Percentiles rank a stretch among this genome's conserved stretches.
Evolutionary conservation across 2,113 vertebrate species (phyloP).

Genomic region (Psilopogon haemacephalus): DNA sequence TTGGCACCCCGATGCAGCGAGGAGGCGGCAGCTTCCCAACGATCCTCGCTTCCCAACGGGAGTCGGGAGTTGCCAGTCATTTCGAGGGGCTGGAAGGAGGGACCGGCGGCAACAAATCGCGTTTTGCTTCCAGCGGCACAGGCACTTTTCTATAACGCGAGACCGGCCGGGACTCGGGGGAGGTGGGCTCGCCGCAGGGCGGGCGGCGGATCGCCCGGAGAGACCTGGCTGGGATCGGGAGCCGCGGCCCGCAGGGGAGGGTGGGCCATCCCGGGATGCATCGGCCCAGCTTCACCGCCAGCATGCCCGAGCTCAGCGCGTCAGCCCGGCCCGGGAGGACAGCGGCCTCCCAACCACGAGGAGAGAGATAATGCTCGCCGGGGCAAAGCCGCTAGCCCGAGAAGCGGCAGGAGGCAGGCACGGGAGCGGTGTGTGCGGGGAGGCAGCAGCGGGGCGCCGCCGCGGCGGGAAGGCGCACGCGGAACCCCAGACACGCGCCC

Average conservation of each 20-base stretch:
- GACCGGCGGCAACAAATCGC: conserved; percentile 55
- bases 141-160: background rate
- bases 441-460: background rate
- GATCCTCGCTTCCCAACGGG: background rate
- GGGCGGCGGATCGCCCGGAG: background rate
- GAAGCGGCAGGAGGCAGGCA: too few species aligned
- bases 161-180: background rate
- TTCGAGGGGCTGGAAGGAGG: conserved; percentile 48
- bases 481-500: background rate
- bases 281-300: background rate
- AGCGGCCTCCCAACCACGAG: background rate
- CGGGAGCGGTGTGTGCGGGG: background rate
- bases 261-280: background rate
- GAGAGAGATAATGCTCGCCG: background rate
- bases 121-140: background rate
- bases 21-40: background rate
- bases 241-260: background rate
- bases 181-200: background rate
- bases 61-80: conserved; percentile 37
- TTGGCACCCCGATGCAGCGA: background rate
- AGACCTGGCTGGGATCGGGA: background rate
- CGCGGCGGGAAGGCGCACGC: background rate
- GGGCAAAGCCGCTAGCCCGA: background rate
- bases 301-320: background rate
- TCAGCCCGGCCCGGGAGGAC: background rate